These are phyloP conservation scores for Ovis canadensis DNA, from an alignment of 2,113 vertebrate genomes.

Conservation along the genomic window DNA sequence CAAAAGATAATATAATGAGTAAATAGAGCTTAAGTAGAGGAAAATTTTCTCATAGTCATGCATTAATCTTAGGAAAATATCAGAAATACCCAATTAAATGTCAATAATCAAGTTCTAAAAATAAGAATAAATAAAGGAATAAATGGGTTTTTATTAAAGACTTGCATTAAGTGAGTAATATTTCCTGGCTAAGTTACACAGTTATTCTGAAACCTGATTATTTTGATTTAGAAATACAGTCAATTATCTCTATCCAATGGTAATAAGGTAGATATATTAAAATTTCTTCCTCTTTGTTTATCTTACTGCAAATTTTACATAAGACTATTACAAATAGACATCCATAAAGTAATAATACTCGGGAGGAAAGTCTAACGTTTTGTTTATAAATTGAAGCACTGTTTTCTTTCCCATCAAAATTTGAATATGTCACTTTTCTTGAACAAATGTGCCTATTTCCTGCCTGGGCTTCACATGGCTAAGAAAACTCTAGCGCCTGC, in stretches of 20 bases:
- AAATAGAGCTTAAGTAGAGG: background rate
- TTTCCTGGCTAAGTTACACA: background rate
- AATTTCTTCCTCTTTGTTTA: background rate
- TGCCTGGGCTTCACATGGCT: background rate
- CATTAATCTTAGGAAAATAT: conserved; percentile 25
- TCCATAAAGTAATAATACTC: background rate
- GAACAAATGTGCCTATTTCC: background rate
- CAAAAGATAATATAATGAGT: conserved; percentile 26
- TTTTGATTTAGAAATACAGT: conserved; percentile 22
- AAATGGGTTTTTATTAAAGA: background rate
- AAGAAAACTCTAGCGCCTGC: background rate
- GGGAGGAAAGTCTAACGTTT: background rate
- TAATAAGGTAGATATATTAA: background rate
- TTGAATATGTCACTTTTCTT: background rate
- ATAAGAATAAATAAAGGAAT: background rate
- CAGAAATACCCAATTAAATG: background rate
- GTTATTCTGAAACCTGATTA: background rate
- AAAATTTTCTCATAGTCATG: background rate
- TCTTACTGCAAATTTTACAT: background rate
- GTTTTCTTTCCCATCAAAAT: background rate
- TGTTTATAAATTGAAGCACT: background rate
- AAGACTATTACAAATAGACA: background rate
- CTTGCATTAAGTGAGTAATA: background rate
- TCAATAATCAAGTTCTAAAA: background rate
- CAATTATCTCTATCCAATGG: background rate